Percentiles rank a stretch among this genome's conserved stretches.
Conservation (phyloP, 1,140 invertebrate species). For the Drosophila baimaii region DNA sequence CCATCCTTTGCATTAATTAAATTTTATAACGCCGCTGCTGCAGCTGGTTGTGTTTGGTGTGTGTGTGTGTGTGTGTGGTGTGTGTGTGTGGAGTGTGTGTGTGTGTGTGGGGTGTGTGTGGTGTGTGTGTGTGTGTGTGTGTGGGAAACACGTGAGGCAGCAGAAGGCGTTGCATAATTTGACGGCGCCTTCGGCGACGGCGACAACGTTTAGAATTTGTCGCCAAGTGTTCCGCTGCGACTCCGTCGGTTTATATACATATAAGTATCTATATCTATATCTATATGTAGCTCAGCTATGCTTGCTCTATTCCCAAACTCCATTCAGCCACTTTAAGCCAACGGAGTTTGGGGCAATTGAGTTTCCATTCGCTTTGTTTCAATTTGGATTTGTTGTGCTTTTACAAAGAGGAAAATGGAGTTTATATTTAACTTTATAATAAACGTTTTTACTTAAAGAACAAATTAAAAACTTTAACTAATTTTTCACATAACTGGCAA, state of each 20-base stretch:
- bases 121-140: not conserved
- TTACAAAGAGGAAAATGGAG: not conserved
- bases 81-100: constrained; percentile 1
- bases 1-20: constrained; percentile 67
- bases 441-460: too few species aligned
- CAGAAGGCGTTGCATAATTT: constrained; percentile 74
- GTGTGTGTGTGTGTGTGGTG: constrained; percentile 1
- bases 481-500: not conserved
- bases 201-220: constrained; percentile 64
- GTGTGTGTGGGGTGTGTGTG: constrained; percentile 2
- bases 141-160: constrained; percentile 67
- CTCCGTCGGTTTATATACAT: not conserved
- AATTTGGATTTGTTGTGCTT: not conserved
- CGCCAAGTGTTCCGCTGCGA: constrained; percentile 38
- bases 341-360: not conserved
- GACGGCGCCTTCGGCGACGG: constrained; percentile 43
- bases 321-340: not conserved
- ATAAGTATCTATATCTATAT: not conserved
- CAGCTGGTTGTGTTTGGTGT: constrained; percentile 32
- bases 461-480: not conserved
- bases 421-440: too few species aligned
- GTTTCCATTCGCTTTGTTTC: not conserved
- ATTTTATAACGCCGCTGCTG: constrained; percentile 70
- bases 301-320: constrained; percentile 1
- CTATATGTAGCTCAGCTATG: not conserved